Evolutionary conservation across 2,113 vertebrate genomes (phyloP).

Genomic region (Psephotus haematonotus): DNA sequence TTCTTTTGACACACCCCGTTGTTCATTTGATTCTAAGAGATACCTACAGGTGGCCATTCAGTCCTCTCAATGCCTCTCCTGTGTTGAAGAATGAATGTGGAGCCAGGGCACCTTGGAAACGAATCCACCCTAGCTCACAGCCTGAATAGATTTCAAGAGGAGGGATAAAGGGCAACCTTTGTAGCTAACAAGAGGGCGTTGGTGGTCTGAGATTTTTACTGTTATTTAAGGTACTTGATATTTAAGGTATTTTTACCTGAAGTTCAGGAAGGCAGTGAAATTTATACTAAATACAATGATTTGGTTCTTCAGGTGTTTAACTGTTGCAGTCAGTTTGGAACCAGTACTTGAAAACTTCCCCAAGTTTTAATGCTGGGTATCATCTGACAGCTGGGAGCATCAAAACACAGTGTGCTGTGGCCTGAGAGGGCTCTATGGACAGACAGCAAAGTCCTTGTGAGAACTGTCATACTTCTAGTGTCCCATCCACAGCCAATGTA

Average conservation of each 20-base stretch:
- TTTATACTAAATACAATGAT: background rate
- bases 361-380: background rate
- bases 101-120: background rate
- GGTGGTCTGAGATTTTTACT: background rate
- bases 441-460: background rate
- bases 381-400: background rate
- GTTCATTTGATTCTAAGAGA: background rate
- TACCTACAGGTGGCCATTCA: background rate
- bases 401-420: background rate
- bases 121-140: background rate
- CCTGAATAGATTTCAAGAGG: background rate
- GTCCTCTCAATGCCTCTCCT: background rate
- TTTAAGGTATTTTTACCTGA: background rate
- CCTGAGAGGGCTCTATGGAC: background rate
- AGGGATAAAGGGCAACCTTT: background rate
- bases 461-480: background rate
- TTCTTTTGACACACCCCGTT: conserved; percentile 4
- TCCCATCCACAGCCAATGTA: accelerated
- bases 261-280: background rate
- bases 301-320: background rate
- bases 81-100: background rate
- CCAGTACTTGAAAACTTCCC: background rate
- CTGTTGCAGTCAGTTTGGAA: background rate
- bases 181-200: background rate
- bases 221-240: background rate